Percentiles rank a stretch among this genome's conserved stretches.
Conservation (phyloP, 2,797 vertebrate genomes). For the Pogoniulus pusillus region DNA sequence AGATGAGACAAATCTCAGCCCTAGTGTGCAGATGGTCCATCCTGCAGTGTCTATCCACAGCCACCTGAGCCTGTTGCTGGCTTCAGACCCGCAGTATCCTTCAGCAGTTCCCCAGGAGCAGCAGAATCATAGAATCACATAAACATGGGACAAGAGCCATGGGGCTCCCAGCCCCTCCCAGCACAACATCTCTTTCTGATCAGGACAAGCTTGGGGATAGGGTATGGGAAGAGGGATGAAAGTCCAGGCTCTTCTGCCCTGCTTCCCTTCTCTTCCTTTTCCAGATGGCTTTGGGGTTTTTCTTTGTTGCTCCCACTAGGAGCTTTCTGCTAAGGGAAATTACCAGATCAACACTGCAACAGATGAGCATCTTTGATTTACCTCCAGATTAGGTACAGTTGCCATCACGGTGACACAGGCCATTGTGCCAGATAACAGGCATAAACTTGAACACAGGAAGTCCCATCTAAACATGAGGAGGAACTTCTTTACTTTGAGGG, state of each 20-base stretch:
- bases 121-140: too few relatives aligned
- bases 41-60: not conserved
- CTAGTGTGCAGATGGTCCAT: not conserved
- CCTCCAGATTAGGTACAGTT: not conserved
- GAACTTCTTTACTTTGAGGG: too few relatives aligned
- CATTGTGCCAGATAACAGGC: not conserved
- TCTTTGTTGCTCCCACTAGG: not conserved
- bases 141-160: not conserved
- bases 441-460: too few relatives aligned
- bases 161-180: conserved; percentile 24
- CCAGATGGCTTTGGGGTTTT: not conserved
- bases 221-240: not conserved
- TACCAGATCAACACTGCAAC: not conserved
- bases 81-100: not conserved
- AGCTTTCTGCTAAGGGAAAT: not conserved
- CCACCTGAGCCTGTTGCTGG: fast-evolving
- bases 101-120: not conserved
- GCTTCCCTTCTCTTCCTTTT: not conserved
- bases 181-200: conserved; percentile 1
- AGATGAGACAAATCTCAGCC: not conserved
- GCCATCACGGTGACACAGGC: not conserved
- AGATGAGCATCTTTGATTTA: not conserved
- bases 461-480: too few relatives aligned
- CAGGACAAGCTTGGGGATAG: not conserved
- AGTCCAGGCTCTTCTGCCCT: not conserved